A percentile compares a stretch with the other conserved stretches of the same genome.
Evolutionary conservation across 1,140 invertebrate species (phyloP).

Genomic region (Bombus impatiens): DNA sequence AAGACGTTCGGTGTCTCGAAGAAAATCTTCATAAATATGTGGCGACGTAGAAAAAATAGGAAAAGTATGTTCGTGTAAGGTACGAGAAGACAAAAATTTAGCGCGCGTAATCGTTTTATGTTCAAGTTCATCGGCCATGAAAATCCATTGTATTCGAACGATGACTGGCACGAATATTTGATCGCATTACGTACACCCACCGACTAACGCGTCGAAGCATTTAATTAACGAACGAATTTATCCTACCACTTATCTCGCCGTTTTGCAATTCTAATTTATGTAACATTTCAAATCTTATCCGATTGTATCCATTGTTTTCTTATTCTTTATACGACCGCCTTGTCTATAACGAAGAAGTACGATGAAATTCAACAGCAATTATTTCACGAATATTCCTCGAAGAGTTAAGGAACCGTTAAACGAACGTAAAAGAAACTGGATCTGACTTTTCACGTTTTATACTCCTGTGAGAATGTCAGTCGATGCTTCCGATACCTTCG

Average conservation of each 20-base stretch:
- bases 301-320: too few relatives aligned
- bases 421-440: background rate
- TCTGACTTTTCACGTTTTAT: slow-evolving; percentile 10
- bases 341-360: background rate
- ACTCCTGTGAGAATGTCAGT: background rate
- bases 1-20: too few relatives aligned
- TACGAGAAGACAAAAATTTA: background rate
- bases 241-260: background rate
- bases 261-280: background rate
- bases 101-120: background rate
- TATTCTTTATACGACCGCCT: background rate
- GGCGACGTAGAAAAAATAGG: too few relatives aligned
- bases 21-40: too few relatives aligned
- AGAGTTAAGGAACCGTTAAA: background rate
- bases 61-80: too few relatives aligned
- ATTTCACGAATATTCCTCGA: background rate
- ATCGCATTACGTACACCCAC: background rate
- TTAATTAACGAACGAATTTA: slow-evolving; percentile 3
- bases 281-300: background rate
- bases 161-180: background rate
- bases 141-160: slow-evolving; percentile 36
- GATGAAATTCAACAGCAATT: background rate
- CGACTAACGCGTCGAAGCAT: background rate
- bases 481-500: background rate
- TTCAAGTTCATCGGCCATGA: background rate